Base-by-base conservation (phyloP, 2,888 invertebrate genomes). In the Tolmerus cingulatus region DNA sequence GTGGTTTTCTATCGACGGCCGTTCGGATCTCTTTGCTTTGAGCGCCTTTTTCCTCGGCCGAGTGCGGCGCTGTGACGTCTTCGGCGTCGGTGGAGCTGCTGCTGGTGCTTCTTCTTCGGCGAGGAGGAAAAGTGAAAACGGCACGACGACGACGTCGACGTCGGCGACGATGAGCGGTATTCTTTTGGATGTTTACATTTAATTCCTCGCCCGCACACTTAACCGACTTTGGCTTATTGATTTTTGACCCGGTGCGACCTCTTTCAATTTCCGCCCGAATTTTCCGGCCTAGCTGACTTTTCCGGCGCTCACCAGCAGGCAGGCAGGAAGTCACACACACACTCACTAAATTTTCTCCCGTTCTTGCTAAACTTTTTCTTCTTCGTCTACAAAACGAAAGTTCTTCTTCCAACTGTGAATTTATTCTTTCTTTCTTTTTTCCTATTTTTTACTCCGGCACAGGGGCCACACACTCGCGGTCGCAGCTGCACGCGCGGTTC, bases 141-240 rank as follows among this genome's bases (percentile, higher is more conserved):
- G 27, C 46, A 46, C 79, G 19, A 14, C 14, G 23, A 43, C 27
- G 27, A 23, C 19, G n/a, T 19, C 19, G 16, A 19, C 19, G 16
- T 1, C 16, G n/a, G 7, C 51, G 51, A 16, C n/a, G 51, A n/a
- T 19, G 51, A 51, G n/a, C 7, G n/a, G 7, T 51, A 4, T 51
- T n/a, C 30, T 79, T 78, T 3, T 46, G 14, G 51, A 16, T 79
- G 79, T 79, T 79, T 79, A 79, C 79, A 79, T 79, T 79, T n/a
- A 79, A 51, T 43, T 46, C 27, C 23, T 46, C 79, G 51, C 46
- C 51, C 79, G 51, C 79, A 51, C 46, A 79, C 46, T 79, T 27
- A 46, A 79, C 51, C 23, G 46, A 51, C 14, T 78, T 79, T 79
- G 19, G 51, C 27, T 46, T 43, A 79, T 79, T 79, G 43, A 46